Base-by-base conservation (phyloP, 2,888 invertebrate species). In the Drosophila kokeensis region DNA sequence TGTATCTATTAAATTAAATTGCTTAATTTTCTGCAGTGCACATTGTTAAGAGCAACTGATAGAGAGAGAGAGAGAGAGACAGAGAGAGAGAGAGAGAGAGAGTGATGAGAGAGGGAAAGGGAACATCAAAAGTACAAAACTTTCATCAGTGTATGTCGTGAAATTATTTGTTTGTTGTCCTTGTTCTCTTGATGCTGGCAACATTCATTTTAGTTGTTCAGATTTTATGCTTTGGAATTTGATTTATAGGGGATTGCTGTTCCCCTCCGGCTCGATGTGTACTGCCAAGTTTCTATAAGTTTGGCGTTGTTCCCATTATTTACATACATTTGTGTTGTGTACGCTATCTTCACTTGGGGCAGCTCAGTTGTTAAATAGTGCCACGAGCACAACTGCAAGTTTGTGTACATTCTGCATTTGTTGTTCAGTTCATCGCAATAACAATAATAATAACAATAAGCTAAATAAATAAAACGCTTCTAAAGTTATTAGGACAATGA, bases 131-230 rank as follows among this genome's bases (percentile, higher is more conserved):
- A 79, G 79, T 82, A 80, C 78, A 82, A 82, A 85, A 85, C 85
- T 85, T 85, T 85, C 89, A 85, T 85, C 89, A 85, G 88, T 88
- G 85, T 88, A 83, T 81, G 89, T 86, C 85, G 88, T 82, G 82
- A 67, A 89, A 87, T 86, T 88, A 89, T 85, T 83, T 88, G 79
- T 83, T 64, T 70, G 60, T 68, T 64, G 64, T 68, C 38, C 55
- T 62, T 69, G 54, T 66, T 67, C 71, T 59, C 61, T 83, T 53
- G 50, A 63, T 73, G 79, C 61, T 60, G 69, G 66, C 72, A 82
- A 85, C 86, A 84, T 84, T 84, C 85, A 84, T 87, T 87, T 85
- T 74, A 73, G 72, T 87, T 84, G 88, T 85, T 84, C 87, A 87
- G 84, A 84, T 87, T 84, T 82, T 85, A 78, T 87, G 82, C 83